Percentiles rank a stretch among this genome's conserved stretches.
Evolutionary conservation across 2,888 invertebrate genomes (phyloP).

Genomic region (Zhuqinia jingwanae): DNA sequence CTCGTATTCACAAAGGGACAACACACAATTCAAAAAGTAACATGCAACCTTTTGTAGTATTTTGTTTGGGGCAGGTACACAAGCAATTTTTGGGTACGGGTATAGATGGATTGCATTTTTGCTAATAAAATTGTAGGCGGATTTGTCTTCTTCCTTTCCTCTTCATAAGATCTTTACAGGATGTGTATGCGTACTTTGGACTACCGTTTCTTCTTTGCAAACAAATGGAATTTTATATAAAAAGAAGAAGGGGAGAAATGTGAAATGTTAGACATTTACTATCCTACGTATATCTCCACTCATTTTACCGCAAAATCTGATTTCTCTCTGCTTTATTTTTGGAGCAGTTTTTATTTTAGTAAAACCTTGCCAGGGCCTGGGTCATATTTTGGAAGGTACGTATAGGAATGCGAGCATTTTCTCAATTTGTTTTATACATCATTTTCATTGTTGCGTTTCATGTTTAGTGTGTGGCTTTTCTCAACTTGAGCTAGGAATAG

Average conservation of each 20-base stretch:
- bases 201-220: slow-evolving; percentile 34
- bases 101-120: slow-evolving; percentile 3
- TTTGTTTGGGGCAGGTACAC: slow-evolving; percentile 16
- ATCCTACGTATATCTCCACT: no score
- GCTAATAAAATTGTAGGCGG: slow-evolving; percentile 4
- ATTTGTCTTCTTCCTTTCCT: slow-evolving; percentile 25
- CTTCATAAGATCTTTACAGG: slow-evolving; percentile 22
- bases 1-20: slow-evolving; percentile 60
- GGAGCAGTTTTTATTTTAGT: slow-evolving; percentile 1
- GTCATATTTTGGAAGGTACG: slow-evolving; percentile 33
- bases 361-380: background rate
- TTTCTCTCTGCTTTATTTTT: slow-evolving; percentile 15
- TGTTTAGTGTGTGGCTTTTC: slow-evolving; percentile 47
- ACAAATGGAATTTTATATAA: slow-evolving; percentile 36
- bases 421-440: slow-evolving; percentile 57
- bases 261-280: slow-evolving; percentile 11
- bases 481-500: background rate
- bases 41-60: slow-evolving; percentile 35
- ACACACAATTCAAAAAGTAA: slow-evolving; percentile 35
- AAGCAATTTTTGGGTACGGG: background rate
- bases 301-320: slow-evolving; percentile 39
- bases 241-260: slow-evolving; percentile 31
- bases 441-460: slow-evolving; percentile 43
- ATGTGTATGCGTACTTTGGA: background rate
- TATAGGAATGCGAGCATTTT: slow-evolving; percentile 33